These are phyloP conservation scores for Scaptomyza flava DNA, from an alignment of 2,888 invertebrate genomes.

Conservation along the genomic window DNA sequence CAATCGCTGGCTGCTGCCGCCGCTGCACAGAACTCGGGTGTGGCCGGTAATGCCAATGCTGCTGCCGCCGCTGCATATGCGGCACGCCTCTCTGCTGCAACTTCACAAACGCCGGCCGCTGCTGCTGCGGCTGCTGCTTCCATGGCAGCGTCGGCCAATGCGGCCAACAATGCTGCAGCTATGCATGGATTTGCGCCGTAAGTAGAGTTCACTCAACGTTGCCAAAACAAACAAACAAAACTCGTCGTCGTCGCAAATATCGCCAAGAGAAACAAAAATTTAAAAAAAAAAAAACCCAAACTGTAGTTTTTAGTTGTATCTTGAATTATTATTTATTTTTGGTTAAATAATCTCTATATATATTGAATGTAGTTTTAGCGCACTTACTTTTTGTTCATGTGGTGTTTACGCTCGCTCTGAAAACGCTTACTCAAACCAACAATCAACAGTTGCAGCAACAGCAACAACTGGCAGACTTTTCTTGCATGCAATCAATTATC, in stretches of 20 bases:
- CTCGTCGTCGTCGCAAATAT: slow-evolving; percentile 51
- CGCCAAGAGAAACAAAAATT: slow-evolving; percentile 30
- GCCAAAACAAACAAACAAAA: slow-evolving; percentile 16
- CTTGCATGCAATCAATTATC: slow-evolving; percentile 50
- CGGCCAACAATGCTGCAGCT: slow-evolving; percentile 91
- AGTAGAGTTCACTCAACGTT: slow-evolving; percentile 86
- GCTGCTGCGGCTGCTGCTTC: slow-evolving; percentile 87
- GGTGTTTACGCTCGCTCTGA: slow-evolving; percentile 62
- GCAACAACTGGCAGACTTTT: slow-evolving; percentile 28
- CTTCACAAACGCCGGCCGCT: slow-evolving; percentile 86
- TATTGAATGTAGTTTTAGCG: slow-evolving; percentile 73
- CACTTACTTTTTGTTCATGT: slow-evolving; percentile 69
- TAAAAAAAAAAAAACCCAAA: slow-evolving; percentile 31
- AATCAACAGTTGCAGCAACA: slow-evolving; percentile 18
- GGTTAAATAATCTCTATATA: slow-evolving; percentile 50
- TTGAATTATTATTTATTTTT: slow-evolving; percentile 40
- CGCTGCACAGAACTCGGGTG: slow-evolving; percentile 70
- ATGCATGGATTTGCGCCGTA: slow-evolving; percentile 96
- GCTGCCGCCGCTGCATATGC: slow-evolving; percentile 82
- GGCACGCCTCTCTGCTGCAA: slow-evolving; percentile 77
- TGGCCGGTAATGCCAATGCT: slow-evolving; percentile 61
- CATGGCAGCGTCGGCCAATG: slow-evolving; percentile 86
- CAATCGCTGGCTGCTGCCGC: slow-evolving; percentile 85
- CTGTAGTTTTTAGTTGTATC: slow-evolving; percentile 62
- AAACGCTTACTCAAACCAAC: slow-evolving; percentile 36